These are phyloP conservation scores for Acrobasis suavella DNA, from an alignment of 2,888 invertebrate species.

Conservation along the genomic window DNA sequence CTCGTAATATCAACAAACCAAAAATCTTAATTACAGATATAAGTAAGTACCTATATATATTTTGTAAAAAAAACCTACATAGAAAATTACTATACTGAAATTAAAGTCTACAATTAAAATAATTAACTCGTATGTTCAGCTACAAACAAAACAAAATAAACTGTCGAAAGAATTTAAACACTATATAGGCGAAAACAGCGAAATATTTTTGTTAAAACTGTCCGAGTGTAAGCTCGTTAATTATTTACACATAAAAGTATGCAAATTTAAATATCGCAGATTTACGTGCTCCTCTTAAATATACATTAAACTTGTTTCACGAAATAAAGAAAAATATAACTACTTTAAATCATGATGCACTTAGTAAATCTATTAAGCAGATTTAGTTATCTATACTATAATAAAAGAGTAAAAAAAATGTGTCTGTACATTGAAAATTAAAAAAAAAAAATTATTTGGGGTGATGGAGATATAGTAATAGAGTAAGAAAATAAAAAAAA, in stretches of 20 bases:
- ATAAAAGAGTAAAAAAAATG: too few species aligned
- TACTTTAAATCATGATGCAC: background rate
- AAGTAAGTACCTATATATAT: too few species aligned
- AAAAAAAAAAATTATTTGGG: too few species aligned
- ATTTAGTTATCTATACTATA: too few species aligned
- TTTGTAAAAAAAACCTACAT: background rate
- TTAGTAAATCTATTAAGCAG: too few species aligned
- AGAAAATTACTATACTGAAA: too few species aligned
- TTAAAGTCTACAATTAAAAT: too few species aligned
- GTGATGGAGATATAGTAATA: too few species aligned
- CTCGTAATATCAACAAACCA: too few species aligned
- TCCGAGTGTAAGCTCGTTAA: slow-evolving; percentile 4
- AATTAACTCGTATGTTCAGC: background rate
- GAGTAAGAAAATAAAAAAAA: too few species aligned
- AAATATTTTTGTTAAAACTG: background rate
- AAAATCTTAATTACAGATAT: too few species aligned
- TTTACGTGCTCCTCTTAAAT: background rate
- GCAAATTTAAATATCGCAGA: slow-evolving; percentile 14
- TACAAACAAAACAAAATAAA: background rate
- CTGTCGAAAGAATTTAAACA: background rate
- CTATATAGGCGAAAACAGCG: background rate
- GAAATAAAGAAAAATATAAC: background rate
- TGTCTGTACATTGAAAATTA: too few species aligned
- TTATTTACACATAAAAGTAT: slow-evolving; percentile 9
- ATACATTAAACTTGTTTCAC: background rate